Base-by-base conservation (phyloP, 2,113 vertebrate species). In the Verasper variegatus region DNA sequence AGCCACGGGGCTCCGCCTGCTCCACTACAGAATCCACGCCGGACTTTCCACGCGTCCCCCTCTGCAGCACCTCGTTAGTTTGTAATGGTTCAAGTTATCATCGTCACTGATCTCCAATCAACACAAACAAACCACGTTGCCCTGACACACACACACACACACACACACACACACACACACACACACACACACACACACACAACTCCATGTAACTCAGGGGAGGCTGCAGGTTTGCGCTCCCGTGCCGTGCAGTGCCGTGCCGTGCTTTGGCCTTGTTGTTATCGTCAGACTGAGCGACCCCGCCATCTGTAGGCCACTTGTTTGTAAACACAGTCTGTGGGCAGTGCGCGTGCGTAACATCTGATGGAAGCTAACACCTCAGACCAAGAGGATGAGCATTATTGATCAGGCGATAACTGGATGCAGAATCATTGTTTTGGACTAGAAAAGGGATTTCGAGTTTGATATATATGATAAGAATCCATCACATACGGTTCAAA, bases 281-380 rank as follows among this genome's bases (percentile, higher is more conserved):
- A 77, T 85, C 85, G 86, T 15, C 54, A 13, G 76, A 31, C 13
- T 60, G 63, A 47, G 13, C 37, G 77, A 70, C 81, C 75, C 77
- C 57, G 71, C 71, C 72, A 80, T 68, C 60, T 81, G 85, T 55
- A 77, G 56, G 87, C 81, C 78, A 74, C 61, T 86, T 94, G 92
- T 94, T 95, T 94, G 94, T 94, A 94, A 95, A 95, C 92, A 94
- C 37, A 20, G 71, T 35, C 21, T 57, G 24, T n/a, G 23, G 52
- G 56, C 37, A 45, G 26, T 27, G 60, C 20, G 68, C 0, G 20
- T 17, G 35, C 35, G 61, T 14, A n/a, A 42, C 18, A 13, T 0
- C 52, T 21, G 15, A 40, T 15, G 62, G 55, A 4, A 2, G 26
- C 21, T 15, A 40, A 69, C 70, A 27, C 24, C 60, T 35, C 42